Base-by-base conservation (phyloP, 2,888 invertebrate species). In the Frankliniella fusca region DNA sequence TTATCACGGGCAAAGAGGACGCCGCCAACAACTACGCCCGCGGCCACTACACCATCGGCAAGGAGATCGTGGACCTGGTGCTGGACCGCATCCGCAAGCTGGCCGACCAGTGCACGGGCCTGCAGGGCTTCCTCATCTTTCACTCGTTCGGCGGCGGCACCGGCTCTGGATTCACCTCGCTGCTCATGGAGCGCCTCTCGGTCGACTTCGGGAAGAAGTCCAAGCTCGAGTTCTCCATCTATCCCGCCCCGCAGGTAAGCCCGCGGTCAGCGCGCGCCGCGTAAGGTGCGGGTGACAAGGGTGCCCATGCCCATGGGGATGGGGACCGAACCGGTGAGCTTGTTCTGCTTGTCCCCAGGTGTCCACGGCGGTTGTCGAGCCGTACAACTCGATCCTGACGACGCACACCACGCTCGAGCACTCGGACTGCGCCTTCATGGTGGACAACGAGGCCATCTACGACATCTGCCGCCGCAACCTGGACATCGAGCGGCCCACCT, bases 401-500 rank as follows among this genome's bases (percentile, higher is more conserved):
- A 91, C 91, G 48, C 91, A 92, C 86, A 91, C 91, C 20, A 91
- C 91, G 9, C 85, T 89, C 48, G 92, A 92, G 86, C 92, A 92
- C 85, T 91, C 91, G 0, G 92, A 92, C 86, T 92, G 92, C 85
- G 91, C 92, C 65, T 93, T 92, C 85, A 91, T 92, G 90, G 90
- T 89, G 15, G 89, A 89, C 85, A 89, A 89, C 85, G 89, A 89
- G 84, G 89, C 89, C n/a, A 89, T 89, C 83, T 95, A 97, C 89
- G 93, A 98, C 90, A 94, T 94, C 90, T 97, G 97, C 92, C 93
- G 96, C 87, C 93, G 97, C 85, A 98, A 98, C 89, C 90, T 98
- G 88, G 97, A 97, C 90, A 97, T 97, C 87, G 97, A 96, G 87
- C 92, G 97, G 85, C 98, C 98, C 54, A 97, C 97, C 38, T 98